Evolutionary conservation across 1,140 invertebrate species (phyloP), one percentile per base, ranked within the genome.

Genomic region (Pseudobourletiella spinata): DNA sequence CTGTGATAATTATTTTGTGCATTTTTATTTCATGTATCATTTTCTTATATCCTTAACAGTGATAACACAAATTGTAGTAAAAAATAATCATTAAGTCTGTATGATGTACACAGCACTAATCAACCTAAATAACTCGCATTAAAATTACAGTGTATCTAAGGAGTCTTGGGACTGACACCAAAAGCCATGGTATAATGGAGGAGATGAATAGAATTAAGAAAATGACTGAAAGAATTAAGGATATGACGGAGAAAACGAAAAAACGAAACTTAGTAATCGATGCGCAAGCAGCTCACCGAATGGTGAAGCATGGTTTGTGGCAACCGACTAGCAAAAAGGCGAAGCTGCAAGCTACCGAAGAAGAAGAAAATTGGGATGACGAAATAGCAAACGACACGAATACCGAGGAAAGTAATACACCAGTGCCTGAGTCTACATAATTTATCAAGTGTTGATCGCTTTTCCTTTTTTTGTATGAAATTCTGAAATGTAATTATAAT

Each of bases 171-270:
- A 64, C 64, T 24, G 62, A 69, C 46, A 58, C 67, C 6, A 59
- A 67, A 15, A 54, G 15, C 15, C 67, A 66, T 24, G 28, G 20
- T 35, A 59, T 71, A 3, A 69, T 67, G 52, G 61, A 69, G 18
- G 69, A 71, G 24, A 35, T 71, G 14, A 64, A 67, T n/a, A 39
- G 67, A 55, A 64, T 71, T 16, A 66, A 65, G 25, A 43, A 57
- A 20, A 51, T 63, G 39, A 69, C 63, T 56, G n/a, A 58, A 11
- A 26, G 67, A n/a, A 30, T 65, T 2, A 61, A 69, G 48, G 24
- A 57, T 42, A 71, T 71, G 43, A 54, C 32, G 14, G 65, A 71
- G 20, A 69, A 60, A 44, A 58, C 62, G 25, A 43, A 32, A 22
- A 54, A 50, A n/a, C 24, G 51, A 26, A 63, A 61, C 35, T 59